Evolutionary conservation across 2,797 vertebrate species (phyloP), one percentile per base, ranked within the genome.

Genomic region (Sebastes itinus): DNA sequence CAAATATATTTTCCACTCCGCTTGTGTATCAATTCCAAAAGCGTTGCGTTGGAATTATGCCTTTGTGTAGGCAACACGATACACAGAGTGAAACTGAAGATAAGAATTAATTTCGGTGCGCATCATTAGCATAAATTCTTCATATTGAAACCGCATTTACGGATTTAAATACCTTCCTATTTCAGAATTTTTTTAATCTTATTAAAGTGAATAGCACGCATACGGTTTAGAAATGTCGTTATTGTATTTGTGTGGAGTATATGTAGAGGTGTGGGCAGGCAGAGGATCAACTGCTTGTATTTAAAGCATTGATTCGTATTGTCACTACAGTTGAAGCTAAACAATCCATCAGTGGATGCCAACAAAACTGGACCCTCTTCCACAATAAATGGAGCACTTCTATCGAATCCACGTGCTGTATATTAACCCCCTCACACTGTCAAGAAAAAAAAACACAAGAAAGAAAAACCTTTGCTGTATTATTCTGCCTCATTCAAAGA

Each of bases 1-100:
- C 74, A 73, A 62, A 81, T 55, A 69, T 72, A 89, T 88, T 90
- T 92, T 93, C 91, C 88, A 91, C 65, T 72, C 46, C 75, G 86
- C 77, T 87, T 85, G 68, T 75, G 83, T 88, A 89, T 90, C 84
- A 62, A 72, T 70, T 74, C 76, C 78, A 75, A 67, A 72, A 72
- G 54, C 27, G 10, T 46, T n/a, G 38, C 46, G 9, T 54, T 28
- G 13, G 88, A 88, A 89, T 90, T 20, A 82, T 83, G 72, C 65
- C 80, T 20, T 71, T 80, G 80, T 81, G 58, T 5, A 7, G 84
- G 89, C 75, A 86, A 88, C 77, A 35, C 38, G 87, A 90, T 85
- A 78, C 72, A 9, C 75, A 23, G 62, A 60, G 70, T 66, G 87
- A 87, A 83, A 87, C 35, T 20, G 54, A 81, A 86, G 87, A 89